A percentile compares a stretch with the other conserved stretches of the same genome.
These are phyloP conservation scores for Scomber japonicus DNA, from an alignment of 2,113 vertebrate species.

Conservation along the genomic window DNA sequence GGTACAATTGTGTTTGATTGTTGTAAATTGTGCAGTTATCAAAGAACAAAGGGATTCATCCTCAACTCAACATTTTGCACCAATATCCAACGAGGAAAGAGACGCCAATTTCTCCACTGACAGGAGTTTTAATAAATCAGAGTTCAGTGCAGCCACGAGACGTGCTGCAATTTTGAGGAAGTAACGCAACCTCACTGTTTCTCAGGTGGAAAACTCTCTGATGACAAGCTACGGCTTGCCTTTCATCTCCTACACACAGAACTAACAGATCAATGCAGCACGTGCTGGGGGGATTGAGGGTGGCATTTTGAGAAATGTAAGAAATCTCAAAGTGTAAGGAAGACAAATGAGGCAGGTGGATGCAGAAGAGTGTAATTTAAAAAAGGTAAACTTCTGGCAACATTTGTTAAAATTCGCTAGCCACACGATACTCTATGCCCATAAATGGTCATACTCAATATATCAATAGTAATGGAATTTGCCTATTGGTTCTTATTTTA, in stretches of 20 bases:
- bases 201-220: conserved; percentile 29
- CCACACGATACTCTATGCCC: no score
- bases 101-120: conserved; percentile 22
- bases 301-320: conserved; percentile 36
- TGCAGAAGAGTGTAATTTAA: conserved; percentile 2
- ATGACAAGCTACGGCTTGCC: conserved; percentile 27
- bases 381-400: conserved; percentile 1
- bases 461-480: no score
- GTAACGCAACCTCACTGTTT: conserved; percentile 12
- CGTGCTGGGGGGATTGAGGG: conserved; percentile 18
- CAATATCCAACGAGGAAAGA: conserved; percentile 32
- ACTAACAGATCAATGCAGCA: conserved; percentile 55
- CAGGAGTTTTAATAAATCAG: conserved; percentile 36
- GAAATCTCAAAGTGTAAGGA: conserved; percentile 16
- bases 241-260: conserved; percentile 45
- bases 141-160: conserved; percentile 11
- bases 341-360: conserved; percentile 33
- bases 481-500: no score
- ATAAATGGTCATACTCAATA: no score
- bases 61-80: conserved; percentile 15
- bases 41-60: conserved; percentile 43
- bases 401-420: background rate
- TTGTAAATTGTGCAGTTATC: conserved; percentile 33
- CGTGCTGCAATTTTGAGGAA: conserved; percentile 4
- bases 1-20: conserved; percentile 33